A percentile compares a stretch with the other conserved stretches of the same genome.
These are phyloP conservation scores for Anoplolepis gracilipes DNA, from an alignment of 1,140 invertebrate genomes.

Conservation along the genomic window DNA sequence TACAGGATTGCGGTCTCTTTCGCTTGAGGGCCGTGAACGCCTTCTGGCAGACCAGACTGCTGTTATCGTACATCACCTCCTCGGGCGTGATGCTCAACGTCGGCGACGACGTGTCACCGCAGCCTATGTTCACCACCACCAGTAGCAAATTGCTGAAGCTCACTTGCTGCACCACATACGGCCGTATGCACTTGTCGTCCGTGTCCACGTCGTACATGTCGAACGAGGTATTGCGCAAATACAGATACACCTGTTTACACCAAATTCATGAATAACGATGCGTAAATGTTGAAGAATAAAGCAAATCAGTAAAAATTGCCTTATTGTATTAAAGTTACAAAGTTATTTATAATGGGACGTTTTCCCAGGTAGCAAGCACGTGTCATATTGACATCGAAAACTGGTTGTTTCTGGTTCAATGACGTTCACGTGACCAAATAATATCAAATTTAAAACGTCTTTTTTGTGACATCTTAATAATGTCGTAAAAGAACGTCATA, in stretches of 20 bases:
- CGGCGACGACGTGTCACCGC: slow-evolving; percentile 78
- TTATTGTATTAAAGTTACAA: no score
- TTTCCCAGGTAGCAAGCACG: no score
- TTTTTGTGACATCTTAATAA: no score
- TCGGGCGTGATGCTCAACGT: slow-evolving; percentile 87
- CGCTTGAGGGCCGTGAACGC: slow-evolving; percentile 87
- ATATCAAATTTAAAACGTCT: no score
- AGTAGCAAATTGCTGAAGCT: slow-evolving; percentile 94
- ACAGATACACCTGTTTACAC: slow-evolving; percentile 83
- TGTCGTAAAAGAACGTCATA: no score
- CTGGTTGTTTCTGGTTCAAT: no score
- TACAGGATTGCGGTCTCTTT: slow-evolving; percentile 89
- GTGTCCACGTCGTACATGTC: slow-evolving; percentile 77
- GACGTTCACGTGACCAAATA: no score
- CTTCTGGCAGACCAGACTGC: slow-evolving; percentile 89
- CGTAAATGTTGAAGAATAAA: neutral
- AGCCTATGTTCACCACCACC: slow-evolving; percentile 91
- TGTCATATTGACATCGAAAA: no score
- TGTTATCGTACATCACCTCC: slow-evolving; percentile 88
- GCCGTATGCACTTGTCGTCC: slow-evolving; percentile 83
- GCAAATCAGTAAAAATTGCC: neutral
- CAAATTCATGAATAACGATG: neutral
- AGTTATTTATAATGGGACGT: no score
- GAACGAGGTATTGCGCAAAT: slow-evolving; percentile 79
- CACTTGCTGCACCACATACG: slow-evolving; percentile 94